Evolutionary conservation across 2,113 vertebrate species (phyloP), one percentile per base, ranked within the genome.

Genomic region (Dicaeum eximium): DNA sequence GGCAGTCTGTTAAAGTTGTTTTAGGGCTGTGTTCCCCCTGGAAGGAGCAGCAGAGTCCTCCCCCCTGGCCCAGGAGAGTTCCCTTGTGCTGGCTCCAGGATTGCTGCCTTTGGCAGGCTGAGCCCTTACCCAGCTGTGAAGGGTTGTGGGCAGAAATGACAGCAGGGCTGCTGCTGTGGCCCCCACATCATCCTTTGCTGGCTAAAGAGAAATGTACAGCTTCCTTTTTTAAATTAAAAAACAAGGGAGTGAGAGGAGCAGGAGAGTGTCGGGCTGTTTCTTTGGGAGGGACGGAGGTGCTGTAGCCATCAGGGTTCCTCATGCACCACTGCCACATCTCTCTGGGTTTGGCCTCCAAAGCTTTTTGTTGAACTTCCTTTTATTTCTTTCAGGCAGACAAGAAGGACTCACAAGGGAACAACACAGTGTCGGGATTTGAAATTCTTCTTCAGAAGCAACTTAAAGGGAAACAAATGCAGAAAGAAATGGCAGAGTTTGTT

Each of bases 401-500:
- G 96, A 99, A 98, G 97, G 99, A 99, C 89, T 96, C 98, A 2
- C 99, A 99, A 96, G 98, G 99, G 66, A 99, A 99, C 31, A 97
- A 98, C 67, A 98, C 96, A 3, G 96, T 99, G 91, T 98, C 99
- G 1, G 99, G 99, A 30, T 99, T 99, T 84, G 99, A 99, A 96
- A 98, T 99, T 45, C 97, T 99, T 91, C 98, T 99, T 38, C 99
- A 99, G 79, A 99, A 99, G 89, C 99, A 99, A 88, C 98, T 99
- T 87, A 99, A 99, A 97, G 99, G 99, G 86, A 99, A 99, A 87
- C 99, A 99, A 96, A 99, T 99, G 99, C 99, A 99, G 97, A 99
- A 99, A 92, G 99, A 99, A 96, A 99, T 99, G 99, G 99, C 99
- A 2, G 99, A 99, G 92, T 99, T 99, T 90, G 93, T 99, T 84